Percentiles rank a stretch among this genome's conserved stretches.
Conservation (phyloP, 2,888 invertebrate genomes). For the Lissonota sp. region DNA sequence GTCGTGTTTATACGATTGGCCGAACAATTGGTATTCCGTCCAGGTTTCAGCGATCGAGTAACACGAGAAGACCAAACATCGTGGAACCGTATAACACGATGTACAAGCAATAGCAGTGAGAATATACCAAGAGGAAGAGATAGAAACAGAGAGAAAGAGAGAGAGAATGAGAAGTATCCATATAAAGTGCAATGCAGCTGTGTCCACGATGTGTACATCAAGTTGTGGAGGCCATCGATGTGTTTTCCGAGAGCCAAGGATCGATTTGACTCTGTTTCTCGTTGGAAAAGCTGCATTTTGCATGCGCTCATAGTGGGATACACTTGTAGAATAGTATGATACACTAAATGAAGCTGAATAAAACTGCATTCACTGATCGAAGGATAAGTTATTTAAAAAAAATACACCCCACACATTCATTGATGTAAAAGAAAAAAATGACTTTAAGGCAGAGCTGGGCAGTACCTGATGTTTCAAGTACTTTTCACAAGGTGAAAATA, state of each 20-base stretch:
- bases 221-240: conserved; percentile 31
- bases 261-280: conserved; percentile 38
- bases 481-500: too few species aligned
- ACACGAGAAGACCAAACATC: conserved; percentile 4
- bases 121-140: conserved; percentile 3
- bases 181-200: neutral
- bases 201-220: conserved; percentile 3
- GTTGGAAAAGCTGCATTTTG: conserved; percentile 40
- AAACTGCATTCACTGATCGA: too few species aligned
- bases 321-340: too few species aligned
- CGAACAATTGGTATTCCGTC: conserved; percentile 32
- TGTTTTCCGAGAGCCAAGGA: conserved; percentile 38
- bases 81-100: neutral
- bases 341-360: too few species aligned
- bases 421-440: too few species aligned
- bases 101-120: neutral
- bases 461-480: too few species aligned
- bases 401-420: too few species aligned
- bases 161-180: conserved; percentile 8
- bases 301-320: neutral
- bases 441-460: too few species aligned
- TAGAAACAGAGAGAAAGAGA: conserved; percentile 4
- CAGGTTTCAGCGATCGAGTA: conserved; percentile 10
- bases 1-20: conserved; percentile 21
- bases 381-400: too few species aligned